These are phyloP conservation scores for Acanthisitta chloris DNA, from an alignment of 2,113 vertebrate species.

Conservation along the genomic window DNA sequence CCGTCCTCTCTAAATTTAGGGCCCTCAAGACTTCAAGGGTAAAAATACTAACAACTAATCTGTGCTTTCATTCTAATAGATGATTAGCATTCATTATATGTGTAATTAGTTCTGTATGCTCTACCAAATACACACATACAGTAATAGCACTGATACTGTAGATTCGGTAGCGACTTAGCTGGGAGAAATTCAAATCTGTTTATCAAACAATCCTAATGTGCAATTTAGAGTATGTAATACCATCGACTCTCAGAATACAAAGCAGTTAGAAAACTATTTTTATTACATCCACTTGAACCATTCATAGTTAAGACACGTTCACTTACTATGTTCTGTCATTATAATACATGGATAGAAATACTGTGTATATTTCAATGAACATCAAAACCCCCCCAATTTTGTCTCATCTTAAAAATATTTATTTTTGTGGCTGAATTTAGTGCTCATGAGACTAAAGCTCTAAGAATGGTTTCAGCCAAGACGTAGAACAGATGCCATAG, in stretches of 20 bases:
- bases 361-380: conserved; percentile 75
- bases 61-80: conserved; percentile 81
- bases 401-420: conserved; percentile 71
- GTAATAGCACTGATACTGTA: conserved; percentile 69
- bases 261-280: conserved; percentile 82
- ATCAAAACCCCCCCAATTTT: conserved; percentile 60
- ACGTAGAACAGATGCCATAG: conserved; percentile 33
- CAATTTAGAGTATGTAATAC: conserved; percentile 77
- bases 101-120: conserved; percentile 74
- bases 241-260: conserved; percentile 74
- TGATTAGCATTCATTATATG: conserved; percentile 78
- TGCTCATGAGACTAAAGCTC: conserved; percentile 58
- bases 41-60: conserved; percentile 78
- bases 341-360: conserved; percentile 80
- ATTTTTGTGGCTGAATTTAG: conserved; percentile 74
- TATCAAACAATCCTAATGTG: conserved; percentile 78
- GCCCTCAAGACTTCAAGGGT: conserved; percentile 69
- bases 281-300: conserved; percentile 78
- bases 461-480: conserved; percentile 51
- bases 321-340: conserved; percentile 78
- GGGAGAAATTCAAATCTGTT: conserved; percentile 67
- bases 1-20: conserved; percentile 70
- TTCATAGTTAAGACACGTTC: conserved; percentile 79
- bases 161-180: conserved; percentile 55
- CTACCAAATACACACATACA: conserved; percentile 75